phyloP scores from a whole-genome alignment of 2,888 invertebrate genomes.

The Oegoconia quadripuncta region DNA sequence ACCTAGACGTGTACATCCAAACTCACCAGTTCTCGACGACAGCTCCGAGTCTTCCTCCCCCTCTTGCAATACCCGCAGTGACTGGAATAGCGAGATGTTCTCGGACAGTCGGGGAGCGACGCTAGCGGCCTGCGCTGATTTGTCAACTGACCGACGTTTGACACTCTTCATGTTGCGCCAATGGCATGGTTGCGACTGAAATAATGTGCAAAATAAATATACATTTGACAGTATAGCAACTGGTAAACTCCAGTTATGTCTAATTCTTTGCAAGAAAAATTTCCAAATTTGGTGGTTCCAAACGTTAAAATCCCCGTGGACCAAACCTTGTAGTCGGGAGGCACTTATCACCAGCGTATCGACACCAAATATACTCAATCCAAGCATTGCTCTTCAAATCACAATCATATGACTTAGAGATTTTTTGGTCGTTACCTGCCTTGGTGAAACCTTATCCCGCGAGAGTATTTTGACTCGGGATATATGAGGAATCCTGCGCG shows the following conservation, averaged over 20 bases:
- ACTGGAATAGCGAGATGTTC: slow-evolving; percentile 94
- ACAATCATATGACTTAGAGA: no score
- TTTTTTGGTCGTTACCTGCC: no score
- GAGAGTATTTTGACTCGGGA: no score
- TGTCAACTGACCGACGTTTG: slow-evolving; percentile 83
- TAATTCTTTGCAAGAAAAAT: no score
- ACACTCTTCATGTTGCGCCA: slow-evolving; percentile 94
- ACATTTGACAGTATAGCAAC: not conserved
- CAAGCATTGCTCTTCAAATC: no score
- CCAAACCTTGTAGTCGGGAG: no score
- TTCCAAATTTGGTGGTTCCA: no score
- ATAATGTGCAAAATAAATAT: not conserved
- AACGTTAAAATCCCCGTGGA: not conserved
- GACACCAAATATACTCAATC: no score
- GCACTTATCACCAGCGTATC: no score
- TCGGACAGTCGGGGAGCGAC: slow-evolving; percentile 84
- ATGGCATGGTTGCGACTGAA: slow-evolving; percentile 93
- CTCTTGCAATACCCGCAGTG: slow-evolving; percentile 91
- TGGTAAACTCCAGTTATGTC: not conserved
- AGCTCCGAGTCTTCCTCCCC: slow-evolving; percentile 84
- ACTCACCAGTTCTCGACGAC: slow-evolving; percentile 51
- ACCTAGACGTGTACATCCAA: not conserved
- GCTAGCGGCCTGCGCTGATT: slow-evolving; percentile 58
- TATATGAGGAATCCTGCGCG: no score
- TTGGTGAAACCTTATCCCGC: no score